Base-by-base conservation (phyloP, 2,113 vertebrate species). In the Alouatta palliata region DNA sequence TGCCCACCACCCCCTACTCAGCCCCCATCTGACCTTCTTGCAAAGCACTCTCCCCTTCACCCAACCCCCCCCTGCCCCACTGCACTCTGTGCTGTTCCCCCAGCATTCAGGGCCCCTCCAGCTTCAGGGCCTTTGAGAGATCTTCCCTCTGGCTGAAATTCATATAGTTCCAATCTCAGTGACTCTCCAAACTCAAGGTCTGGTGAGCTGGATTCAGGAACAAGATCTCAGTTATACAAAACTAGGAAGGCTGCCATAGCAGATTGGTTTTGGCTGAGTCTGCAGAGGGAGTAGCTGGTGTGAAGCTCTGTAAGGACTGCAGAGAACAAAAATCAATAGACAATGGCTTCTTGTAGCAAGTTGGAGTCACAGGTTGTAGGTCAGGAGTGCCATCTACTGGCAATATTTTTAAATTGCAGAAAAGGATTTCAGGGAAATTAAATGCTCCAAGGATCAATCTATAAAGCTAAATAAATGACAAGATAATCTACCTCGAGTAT, bases 341-440 rank as follows among this genome's bases (percentile, higher is more conserved):
- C 23, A 73, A 43, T 47, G 5, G 45, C 5, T 35, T 35, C 37
- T 45, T 40, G 12, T 75, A 87, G 27, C 27, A 21, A 58, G 7
- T 25, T 27, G 75, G 25, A 71, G 1, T 47, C 49, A 45, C n/a
- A 58, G 17, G 12, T 40, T 64, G 45, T 75, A 25, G 17, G 43
- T 54, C 66, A 70, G 25, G 75, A 45, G 82, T 40, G 66, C 92
- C 87, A 94, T 54, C 92, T 87, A 75, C 6, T 75, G 95, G 54
- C 37, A 90, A 73, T 4, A 76, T 47, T 81, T 77, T 73, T 61
- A 20, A 71, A 70, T 20, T 54, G 21, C 37, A 54, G 30, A 54
- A 64, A 43, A n/a, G 16, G 52, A 27, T 90, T 90, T 90, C 32
- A 77, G 27, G 35, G 16, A 85, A 37, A 32, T 27, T 20, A n/a